Base-by-base conservation (phyloP, 2,113 vertebrate genomes). In the Asarcornis scutulata region DNA sequence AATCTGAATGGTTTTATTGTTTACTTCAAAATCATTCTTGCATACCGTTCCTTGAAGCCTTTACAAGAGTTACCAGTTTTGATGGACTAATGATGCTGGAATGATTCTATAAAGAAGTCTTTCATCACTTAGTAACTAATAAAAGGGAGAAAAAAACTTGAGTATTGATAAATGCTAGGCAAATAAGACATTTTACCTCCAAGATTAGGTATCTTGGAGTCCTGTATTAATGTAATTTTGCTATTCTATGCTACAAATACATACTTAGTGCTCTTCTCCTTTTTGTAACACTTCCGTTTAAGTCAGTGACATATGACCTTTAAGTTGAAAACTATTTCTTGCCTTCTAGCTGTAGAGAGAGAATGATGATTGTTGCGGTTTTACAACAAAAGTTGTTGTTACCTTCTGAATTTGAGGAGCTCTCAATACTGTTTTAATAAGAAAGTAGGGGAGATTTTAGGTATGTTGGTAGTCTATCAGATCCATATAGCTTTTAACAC, bases 331-430 rank as follows among this genome's bases (percentile, higher is more conserved):
- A 79, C 66, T 31, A 2, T 4, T 64, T 42, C 48, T 87, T 67
- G 36, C 68, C 18, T 40, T 5, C 4, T 20, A 84, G 48, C 23
- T 68, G 25, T 85, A 53, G 29, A 88, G 75, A 80, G 50, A 73
- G 27, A 9, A 7, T 50, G 50, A 14, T 62, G 20, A 36, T 60
- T 72, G 20, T 62, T 76, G 16, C 21, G 40, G 25, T 74, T 80
- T 34, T 80, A 6, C 48, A 59, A n/a, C 90, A 85, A 91, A 94
- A 93, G 22, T 73, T 74, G 32, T 85, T 86, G 58, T 77, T 95
- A 74, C 17, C 9, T 77, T 77, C 34, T 93, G 46, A 74, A 75
- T 73, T 21, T 62, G 34, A 48, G 52, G 59, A 42, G n/a, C 27
- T 74, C n/a, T 55, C 67, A 71, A 31, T 36, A 34, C 64, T 83